Percentiles rank a stretch among this genome's conserved stretches.
Evolutionary conservation across 2,888 invertebrate species (phyloP).

Genomic region (Drosophila testacea): DNA sequence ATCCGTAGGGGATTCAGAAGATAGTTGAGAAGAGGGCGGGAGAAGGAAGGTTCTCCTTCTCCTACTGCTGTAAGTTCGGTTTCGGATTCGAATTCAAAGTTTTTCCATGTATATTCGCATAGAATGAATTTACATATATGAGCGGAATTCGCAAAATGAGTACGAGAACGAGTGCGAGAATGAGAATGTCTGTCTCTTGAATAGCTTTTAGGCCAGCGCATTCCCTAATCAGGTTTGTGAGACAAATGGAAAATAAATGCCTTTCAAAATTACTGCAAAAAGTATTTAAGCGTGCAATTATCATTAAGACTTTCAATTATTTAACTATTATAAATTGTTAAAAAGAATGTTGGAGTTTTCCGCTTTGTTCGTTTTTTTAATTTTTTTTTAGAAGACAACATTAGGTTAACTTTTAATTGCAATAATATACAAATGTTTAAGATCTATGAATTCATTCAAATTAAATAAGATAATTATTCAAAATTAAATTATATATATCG

Average conservation of each 20-base stretch:
- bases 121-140: conserved; percentile 50
- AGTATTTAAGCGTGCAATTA: not conserved
- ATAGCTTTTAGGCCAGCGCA: conserved; percentile 36
- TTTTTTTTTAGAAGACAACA: too few species aligned
- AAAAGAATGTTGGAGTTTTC: too few species aligned
- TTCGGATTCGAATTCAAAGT: conserved; percentile 5
- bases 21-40: not conserved
- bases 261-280: not conserved
- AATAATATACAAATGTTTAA: too few species aligned
- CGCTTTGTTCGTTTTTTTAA: too few species aligned
- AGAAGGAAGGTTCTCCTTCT: not conserved
- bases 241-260: conserved; percentile 2
- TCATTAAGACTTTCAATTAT: conserved; percentile 1
- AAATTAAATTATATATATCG: too few species aligned
- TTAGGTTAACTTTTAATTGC: too few species aligned
- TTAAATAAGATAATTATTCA: too few species aligned
- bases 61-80: not conserved
- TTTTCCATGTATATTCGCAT: conserved; percentile 9
- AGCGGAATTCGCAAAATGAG: conserved; percentile 40
- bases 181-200: conserved; percentile 16
- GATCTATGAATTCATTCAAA: too few species aligned
- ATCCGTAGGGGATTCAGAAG: conserved; percentile 5
- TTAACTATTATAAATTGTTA: not conserved
- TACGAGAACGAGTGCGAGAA: not conserved
- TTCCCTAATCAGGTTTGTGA: conserved; percentile 35